Conservation (phyloP, 2,888 invertebrate genomes). For the Odiellus spinosus region DNA sequence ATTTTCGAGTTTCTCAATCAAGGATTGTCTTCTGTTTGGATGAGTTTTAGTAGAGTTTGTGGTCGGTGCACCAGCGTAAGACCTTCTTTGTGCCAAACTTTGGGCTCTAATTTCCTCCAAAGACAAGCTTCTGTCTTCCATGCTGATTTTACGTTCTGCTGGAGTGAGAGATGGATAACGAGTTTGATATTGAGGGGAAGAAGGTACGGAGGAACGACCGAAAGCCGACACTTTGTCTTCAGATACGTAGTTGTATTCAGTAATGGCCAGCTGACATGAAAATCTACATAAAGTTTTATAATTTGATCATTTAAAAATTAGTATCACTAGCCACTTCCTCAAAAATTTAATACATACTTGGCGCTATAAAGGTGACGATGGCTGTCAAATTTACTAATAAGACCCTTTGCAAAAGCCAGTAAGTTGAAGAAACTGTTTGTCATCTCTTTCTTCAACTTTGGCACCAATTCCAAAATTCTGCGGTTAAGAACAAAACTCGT, state of each 20-base stretch:
- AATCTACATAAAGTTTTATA: conserved; percentile 27
- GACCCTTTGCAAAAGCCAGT: conserved; percentile 21
- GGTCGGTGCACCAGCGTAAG: conserved; percentile 14
- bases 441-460: conserved; percentile 11
- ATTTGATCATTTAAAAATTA: no score
- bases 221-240: conserved; percentile 11
- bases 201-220: background rate
- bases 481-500: background rate
- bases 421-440: conserved; percentile 7
- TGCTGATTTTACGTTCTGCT: no score
- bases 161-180: background rate
- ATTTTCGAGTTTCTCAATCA: conserved; percentile 16
- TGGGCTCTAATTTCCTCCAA: conserved; percentile 15
- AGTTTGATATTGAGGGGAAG: background rate
- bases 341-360: conserved; percentile 26
- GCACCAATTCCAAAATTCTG: conserved; percentile 13
- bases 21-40: conserved; percentile 11
- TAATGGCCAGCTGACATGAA: conserved; percentile 47
- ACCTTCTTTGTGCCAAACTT: conserved; percentile 10
- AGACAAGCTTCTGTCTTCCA: background rate
- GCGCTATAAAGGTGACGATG: conserved; percentile 34
- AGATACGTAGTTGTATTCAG: conserved; percentile 36
- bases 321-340: background rate
- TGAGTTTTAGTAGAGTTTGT: no score
- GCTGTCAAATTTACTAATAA: conserved; percentile 34